Conservation (phyloP, 2,113 vertebrate species). For the Phalacrocorax carbo region DNA sequence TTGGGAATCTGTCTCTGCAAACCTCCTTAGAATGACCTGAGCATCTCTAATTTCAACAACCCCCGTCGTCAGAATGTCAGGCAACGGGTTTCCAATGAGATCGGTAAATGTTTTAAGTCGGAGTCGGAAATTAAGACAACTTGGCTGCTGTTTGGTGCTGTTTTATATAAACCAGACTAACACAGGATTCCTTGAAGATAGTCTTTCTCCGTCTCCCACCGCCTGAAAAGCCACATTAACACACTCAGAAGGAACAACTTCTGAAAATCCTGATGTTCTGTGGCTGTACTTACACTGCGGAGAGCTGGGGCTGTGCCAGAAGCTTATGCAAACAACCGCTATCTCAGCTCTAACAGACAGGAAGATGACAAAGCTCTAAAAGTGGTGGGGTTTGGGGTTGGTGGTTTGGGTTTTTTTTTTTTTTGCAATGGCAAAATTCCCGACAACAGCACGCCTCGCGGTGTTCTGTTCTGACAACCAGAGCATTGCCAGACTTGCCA, state of each 20-base stretch:
- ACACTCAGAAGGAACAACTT: neutral
- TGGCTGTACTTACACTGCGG: neutral
- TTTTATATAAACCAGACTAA: neutral
- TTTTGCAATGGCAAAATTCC: neutral
- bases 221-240: neutral
- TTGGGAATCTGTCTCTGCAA: neutral
- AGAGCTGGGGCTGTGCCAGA: neutral
- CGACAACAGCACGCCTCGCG: neutral
- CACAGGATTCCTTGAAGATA: neutral
- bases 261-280: neutral
- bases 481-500: neutral
- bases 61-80: neutral
- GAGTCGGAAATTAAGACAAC: neutral
- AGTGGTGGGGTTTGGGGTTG: neutral
- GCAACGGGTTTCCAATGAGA: neutral
- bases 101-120: neutral
- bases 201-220: neutral
- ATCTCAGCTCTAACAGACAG: neutral
- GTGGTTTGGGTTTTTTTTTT: too few species aligned
- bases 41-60: neutral
- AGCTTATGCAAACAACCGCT: neutral
- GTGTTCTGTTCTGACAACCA: neutral
- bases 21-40: neutral
- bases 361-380: conserved; percentile 4
- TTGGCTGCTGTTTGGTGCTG: neutral